Evolutionary conservation across 2,888 invertebrate genomes (phyloP).

Genomic region (Drosophila neonasuta): DNA sequence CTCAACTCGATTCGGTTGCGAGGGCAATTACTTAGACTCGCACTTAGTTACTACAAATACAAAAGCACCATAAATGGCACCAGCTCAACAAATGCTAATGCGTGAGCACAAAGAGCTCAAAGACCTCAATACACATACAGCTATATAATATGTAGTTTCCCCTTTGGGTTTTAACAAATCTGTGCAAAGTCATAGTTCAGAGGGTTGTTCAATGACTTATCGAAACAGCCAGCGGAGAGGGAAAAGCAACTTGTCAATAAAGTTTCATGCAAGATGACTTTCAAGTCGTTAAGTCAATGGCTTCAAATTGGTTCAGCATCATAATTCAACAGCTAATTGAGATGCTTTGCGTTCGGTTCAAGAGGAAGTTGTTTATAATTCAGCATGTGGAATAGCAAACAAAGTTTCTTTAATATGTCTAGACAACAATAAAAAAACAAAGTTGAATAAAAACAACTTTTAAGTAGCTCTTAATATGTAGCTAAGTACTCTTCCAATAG

Average conservation of each 20-base stretch:
- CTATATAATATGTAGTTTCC: background rate
- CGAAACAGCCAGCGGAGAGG: no score
- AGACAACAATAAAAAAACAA: background rate
- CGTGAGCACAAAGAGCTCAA: conserved; percentile 6
- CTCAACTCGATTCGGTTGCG: conserved; percentile 19
- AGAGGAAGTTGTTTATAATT: background rate
- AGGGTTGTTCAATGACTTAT: conserved; percentile 25
- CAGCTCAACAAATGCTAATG: conserved; percentile 35
- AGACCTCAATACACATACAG: conserved; percentile 2
- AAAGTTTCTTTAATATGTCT: background rate
- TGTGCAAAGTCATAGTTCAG: conserved; percentile 16
- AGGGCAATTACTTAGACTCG: conserved; percentile 46
- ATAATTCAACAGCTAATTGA: conserved; percentile 5
- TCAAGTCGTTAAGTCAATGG: conserved; percentile 3
- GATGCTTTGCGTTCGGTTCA: background rate
- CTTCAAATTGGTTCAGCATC: background rate
- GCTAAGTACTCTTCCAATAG: background rate
- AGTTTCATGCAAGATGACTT: background rate
- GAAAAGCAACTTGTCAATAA: background rate
- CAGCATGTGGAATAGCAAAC: background rate
- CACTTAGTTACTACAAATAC: conserved; percentile 23
- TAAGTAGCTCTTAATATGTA: background rate
- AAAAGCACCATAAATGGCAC: conserved; percentile 21
- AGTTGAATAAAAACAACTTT: background rate
- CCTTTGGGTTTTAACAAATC: conserved; percentile 38